Base-by-base conservation (phyloP, 1,140 invertebrate species). In the Formica selysi region DNA sequence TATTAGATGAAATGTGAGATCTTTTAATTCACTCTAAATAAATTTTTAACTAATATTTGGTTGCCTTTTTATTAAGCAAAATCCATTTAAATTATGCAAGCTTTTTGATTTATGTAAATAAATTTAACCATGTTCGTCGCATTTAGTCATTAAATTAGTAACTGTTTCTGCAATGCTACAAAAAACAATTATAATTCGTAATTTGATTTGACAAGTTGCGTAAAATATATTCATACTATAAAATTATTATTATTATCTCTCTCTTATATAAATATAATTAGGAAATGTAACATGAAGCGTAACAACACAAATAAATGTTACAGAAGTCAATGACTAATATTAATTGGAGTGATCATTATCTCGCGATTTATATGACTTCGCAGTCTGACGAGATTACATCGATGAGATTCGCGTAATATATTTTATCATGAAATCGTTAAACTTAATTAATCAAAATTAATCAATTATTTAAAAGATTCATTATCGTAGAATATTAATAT, bases 291-390 rank as follows among this genome's bases (percentile, higher is more conserved):
- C n/a, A 26, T 19, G 41, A 59, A 32, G 13, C 68, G 79, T 73
- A 83, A 83, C 61, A 83, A 81, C 16, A 13, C 19, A 71, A 80
- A 80, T 80, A 70, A 70, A 73, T 32, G 26, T 73, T 73, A 22
- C 54, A 73, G 26, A 71, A 71, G 26, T 26, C 68, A 83, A 73
- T 83, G 26, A 73, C 54, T 83, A 73, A 83, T 73, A 73, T 83
- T 83, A 83, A 73, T 83, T 83, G 22, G 26, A 61, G 26, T 19
- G 54, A 83, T 81, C 26, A 81, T 81, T 81, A 81, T 81, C 59
- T 61, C 7, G 65, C 19, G 54, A 26, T 73, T 83, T 83, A 38
- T 83, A 73, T 73, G 38, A 73, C 79, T 83, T 73, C 38, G 22
- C 26, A 44, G n/a, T 3, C n/a, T 61, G 79, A 73, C 26, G 79